These are phyloP conservation scores for Orestias chungarensis DNA, from an alignment of 2,797 vertebrate species.

Conservation along the genomic window DNA sequence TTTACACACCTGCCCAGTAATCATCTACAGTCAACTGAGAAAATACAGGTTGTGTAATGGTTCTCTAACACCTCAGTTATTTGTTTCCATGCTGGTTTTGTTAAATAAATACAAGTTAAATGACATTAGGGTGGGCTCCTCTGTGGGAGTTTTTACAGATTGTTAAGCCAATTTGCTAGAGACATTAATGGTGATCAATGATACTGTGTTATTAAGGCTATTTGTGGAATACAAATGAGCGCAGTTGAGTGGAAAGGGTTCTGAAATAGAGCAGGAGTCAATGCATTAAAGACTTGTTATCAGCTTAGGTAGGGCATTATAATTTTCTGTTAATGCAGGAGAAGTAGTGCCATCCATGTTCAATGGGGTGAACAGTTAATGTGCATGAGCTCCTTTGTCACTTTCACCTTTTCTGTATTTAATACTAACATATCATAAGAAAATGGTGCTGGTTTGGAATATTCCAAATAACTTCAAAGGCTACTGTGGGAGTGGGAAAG, in stretches of 20 bases:
- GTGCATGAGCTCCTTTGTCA: neutral
- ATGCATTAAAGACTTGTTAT: slow-evolving; percentile 31
- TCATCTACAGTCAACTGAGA: slow-evolving; percentile 39
- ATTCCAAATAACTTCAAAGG: neutral
- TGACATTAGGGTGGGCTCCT: slow-evolving; percentile 52
- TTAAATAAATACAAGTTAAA: slow-evolving; percentile 53
- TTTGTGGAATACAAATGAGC: slow-evolving; percentile 45
- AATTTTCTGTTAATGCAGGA: slow-evolving; percentile 37
- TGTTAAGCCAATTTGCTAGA: slow-evolving; percentile 66
- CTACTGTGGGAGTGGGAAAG: neutral
- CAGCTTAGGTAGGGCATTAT: slow-evolving; percentile 31
- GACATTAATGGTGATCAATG: slow-evolving; percentile 69
- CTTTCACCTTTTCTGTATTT: slow-evolving; percentile 1
- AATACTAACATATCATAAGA: neutral
- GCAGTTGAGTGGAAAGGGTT: slow-evolving; percentile 26
- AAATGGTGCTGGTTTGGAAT: neutral
- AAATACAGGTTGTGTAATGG: slow-evolving; percentile 54
- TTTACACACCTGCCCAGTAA: slow-evolving; percentile 30
- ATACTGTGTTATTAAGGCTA: slow-evolving; percentile 46
- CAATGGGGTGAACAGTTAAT: slow-evolving; percentile 39
- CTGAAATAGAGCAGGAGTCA: slow-evolving; percentile 40
- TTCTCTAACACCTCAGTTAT: slow-evolving; percentile 51
- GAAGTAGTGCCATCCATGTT: slow-evolving; percentile 56
- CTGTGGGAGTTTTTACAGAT: slow-evolving; percentile 64
- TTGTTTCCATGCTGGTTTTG: slow-evolving; percentile 46